Conservation (phyloP, 2,113 vertebrate species). For the Arothron firmamentum region DNA sequence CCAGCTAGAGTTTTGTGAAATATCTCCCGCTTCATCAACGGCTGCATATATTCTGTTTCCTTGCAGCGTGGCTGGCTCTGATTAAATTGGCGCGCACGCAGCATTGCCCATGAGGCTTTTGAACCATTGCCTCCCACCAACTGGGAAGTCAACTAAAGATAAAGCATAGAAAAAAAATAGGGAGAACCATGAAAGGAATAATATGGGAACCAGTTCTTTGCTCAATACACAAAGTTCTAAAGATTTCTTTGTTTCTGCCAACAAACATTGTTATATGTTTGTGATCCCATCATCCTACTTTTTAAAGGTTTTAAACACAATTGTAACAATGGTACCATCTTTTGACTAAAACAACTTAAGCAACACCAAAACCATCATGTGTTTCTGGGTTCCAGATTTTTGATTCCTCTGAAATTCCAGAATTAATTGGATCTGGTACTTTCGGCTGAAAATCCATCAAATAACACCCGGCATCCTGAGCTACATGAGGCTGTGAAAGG, state of each 20-base stretch:
- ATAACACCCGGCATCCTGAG: slow-evolving; percentile 37
- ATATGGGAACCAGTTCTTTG: slow-evolving; percentile 17
- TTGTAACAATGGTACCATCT: background rate
- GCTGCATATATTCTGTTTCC: slow-evolving; percentile 46
- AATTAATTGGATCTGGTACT: slow-evolving; percentile 51
- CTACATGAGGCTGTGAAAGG: slow-evolving; percentile 24
- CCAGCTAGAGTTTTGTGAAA: slow-evolving; percentile 22
- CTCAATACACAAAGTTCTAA: slow-evolving; percentile 16
- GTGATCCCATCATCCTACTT: background rate
- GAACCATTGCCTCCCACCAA: slow-evolving; percentile 41
- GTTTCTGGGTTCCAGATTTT: too few species aligned
- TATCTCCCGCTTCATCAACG: slow-evolving; percentile 45
- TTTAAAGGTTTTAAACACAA: too few species aligned
- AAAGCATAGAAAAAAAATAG: slow-evolving; percentile 39
- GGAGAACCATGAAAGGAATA: slow-evolving; percentile 23
- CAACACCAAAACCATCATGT: too few species aligned
- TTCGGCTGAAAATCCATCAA: slow-evolving; percentile 62
- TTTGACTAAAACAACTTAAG: background rate
- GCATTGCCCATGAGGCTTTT: slow-evolving; percentile 48
- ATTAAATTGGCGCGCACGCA: slow-evolving; percentile 53
- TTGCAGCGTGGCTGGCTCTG: slow-evolving; percentile 61
- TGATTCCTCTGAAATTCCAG: slow-evolving; percentile 52
- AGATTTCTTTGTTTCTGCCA: slow-evolving; percentile 12
- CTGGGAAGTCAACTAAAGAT: slow-evolving; percentile 41
- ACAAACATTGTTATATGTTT: too few species aligned